These are phyloP conservation scores for Osmerus mordax DNA, from an alignment of 2,113 vertebrate species.

Conservation along the genomic window DNA sequence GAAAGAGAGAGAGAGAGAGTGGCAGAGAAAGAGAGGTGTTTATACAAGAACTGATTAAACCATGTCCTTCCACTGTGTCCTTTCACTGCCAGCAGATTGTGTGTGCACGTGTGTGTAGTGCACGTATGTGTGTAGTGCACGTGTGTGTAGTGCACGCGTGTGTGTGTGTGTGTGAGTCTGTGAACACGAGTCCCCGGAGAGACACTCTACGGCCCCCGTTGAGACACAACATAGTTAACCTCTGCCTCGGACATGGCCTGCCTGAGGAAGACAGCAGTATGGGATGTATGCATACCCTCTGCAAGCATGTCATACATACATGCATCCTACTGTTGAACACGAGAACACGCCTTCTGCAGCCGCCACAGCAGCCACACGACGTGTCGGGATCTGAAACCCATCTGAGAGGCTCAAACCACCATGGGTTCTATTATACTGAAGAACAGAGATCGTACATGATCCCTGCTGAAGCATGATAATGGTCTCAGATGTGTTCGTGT, in stretches of 20 bases:
- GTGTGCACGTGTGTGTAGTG: conserved; percentile 9
- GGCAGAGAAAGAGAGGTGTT: background rate
- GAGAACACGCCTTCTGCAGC: too few relatives aligned
- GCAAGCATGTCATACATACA: background rate
- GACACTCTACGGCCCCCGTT: conserved; percentile 39
- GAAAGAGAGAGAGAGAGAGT: background rate
- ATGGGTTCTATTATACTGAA: too few relatives aligned
- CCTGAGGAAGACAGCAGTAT: background rate
- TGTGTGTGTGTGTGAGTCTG: conserved; percentile 8
- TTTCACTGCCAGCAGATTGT: conserved; percentile 10
- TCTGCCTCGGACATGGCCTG: conserved; percentile 29
- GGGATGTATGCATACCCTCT: conserved; percentile 2
- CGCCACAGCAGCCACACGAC: too few relatives aligned
- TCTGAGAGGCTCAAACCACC: too few relatives aligned
- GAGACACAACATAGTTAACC: conserved; percentile 58
- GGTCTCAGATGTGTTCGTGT: background rate
- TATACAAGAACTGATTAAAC: conserved; percentile 42
- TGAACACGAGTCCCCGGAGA: conserved; percentile 15
- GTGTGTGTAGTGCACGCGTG: conserved; percentile 1
- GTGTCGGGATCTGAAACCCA: too few relatives aligned
- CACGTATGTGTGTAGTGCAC: conserved; percentile 8
- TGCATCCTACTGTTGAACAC: too few relatives aligned
- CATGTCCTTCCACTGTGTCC: conserved; percentile 36
- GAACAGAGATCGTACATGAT: too few relatives aligned
- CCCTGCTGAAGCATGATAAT: too few relatives aligned